Percentiles rank a stretch among this genome's conserved stretches.
phyloP scores from a whole-genome alignment of 2,797 vertebrate genomes.

The Chrysocyon brachyurus region DNA sequence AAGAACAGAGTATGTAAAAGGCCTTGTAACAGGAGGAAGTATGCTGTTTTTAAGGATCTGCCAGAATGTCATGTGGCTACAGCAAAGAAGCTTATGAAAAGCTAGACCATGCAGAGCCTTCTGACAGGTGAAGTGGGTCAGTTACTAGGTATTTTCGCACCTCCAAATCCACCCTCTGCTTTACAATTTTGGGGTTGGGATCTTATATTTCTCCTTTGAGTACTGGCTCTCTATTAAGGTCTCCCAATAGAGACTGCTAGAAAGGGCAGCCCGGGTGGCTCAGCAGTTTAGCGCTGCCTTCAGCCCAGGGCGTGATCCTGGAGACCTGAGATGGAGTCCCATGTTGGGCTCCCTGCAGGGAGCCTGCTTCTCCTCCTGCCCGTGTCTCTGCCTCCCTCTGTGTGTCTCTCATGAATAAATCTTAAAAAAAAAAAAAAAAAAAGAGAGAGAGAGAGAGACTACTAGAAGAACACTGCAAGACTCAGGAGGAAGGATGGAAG shows the following conservation, averaged over 20 bases:
- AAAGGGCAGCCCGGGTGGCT: background rate
- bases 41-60: background rate
- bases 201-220: background rate
- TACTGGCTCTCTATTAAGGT: background rate
- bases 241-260: background rate
- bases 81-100: background rate
- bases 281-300: no score
- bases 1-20: background rate
- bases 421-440: no score
- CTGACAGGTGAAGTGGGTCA: background rate
- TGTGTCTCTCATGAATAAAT: no score
- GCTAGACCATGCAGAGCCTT: background rate
- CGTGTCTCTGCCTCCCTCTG: no score
- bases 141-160: background rate
- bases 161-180: background rate
- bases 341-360: no score
- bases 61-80: background rate
- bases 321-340: no score
- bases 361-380: no score
- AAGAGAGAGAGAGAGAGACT: background rate
- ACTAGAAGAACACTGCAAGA: background rate
- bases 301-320: no score
- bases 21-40: background rate
- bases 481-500: background rate
- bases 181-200: background rate